Evolutionary conservation across 64 coral and sea anemone species (phyloP).

Genomic region (Dendrophyllia cribrosa): DNA sequence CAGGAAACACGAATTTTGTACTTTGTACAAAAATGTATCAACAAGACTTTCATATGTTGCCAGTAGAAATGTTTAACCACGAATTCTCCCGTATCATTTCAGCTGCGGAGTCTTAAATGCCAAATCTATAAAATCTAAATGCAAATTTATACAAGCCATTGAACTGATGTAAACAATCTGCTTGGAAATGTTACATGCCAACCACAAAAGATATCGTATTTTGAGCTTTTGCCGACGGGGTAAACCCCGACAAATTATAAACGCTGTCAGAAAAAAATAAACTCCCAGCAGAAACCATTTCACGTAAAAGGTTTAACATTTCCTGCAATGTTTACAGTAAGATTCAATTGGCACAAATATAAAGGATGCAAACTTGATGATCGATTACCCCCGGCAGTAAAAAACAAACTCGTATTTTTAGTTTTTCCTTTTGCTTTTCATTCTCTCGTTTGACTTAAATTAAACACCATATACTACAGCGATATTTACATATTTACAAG

Average conservation of each 20-base stretch:
- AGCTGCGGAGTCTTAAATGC: not conserved
- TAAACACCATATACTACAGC: not conserved
- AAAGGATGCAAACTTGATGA: not conserved
- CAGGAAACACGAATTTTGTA: too few species aligned
- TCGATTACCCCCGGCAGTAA: not conserved
- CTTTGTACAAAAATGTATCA: too few species aligned
- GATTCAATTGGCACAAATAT: not conserved
- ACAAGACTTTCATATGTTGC: too few species aligned
- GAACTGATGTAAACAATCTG: not conserved
- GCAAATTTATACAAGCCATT: not conserved
- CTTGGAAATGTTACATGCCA: not conserved
- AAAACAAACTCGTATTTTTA: not conserved
- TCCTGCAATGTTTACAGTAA: not conserved
- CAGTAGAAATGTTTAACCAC: not conserved
- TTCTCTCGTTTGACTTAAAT: not conserved
- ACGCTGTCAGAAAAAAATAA: not conserved
- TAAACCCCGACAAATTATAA: not conserved
- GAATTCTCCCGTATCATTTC: not conserved
- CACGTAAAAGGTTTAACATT: not conserved
- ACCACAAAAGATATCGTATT: constrained; percentile 13
- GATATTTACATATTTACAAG: constrained; percentile 42
- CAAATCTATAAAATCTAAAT: not conserved
- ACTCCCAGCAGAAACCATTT: not conserved
- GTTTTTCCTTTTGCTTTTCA: not conserved
- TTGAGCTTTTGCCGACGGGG: not conserved